Evolutionary conservation across 2,113 vertebrate genomes (phyloP).

Genomic region (Spea multiplicata): DNA sequence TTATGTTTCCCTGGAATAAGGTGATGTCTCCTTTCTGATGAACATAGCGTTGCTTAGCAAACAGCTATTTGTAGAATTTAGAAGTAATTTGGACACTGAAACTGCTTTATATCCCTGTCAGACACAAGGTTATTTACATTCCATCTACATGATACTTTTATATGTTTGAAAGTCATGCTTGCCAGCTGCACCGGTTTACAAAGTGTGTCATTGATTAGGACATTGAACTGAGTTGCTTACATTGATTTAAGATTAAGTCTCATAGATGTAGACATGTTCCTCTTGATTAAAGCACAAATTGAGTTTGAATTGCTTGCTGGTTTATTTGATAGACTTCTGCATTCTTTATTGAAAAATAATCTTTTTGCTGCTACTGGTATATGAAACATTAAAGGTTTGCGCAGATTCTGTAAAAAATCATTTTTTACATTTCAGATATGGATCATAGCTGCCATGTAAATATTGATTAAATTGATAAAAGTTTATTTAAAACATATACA

Average conservation of each 20-base stretch:
- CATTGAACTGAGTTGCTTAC: constrained; percentile 25
- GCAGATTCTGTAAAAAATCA: too few relatives aligned
- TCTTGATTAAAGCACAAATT: constrained; percentile 27
- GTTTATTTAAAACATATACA: too few relatives aligned
- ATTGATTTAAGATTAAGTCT: constrained; percentile 35
- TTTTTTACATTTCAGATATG: too few relatives aligned
- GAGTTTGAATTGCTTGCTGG: constrained; percentile 4
- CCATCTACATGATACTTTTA: constrained; percentile 30
- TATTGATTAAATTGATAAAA: too few relatives aligned
- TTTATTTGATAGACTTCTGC: neutral
- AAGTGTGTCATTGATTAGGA: constrained; percentile 29
- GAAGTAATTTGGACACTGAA: neutral
- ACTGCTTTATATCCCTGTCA: constrained; percentile 38
- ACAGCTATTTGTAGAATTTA: constrained; percentile 22
- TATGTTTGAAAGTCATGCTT: constrained; percentile 12
- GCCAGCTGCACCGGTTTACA: constrained; percentile 12
- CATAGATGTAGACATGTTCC: constrained; percentile 21
- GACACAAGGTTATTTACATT: constrained; percentile 37
- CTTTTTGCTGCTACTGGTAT: too few relatives aligned
- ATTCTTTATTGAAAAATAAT: constrained; percentile 13
- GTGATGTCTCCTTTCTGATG: neutral
- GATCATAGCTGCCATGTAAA: too few relatives aligned
- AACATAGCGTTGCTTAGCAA: constrained; percentile 17
- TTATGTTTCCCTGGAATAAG: too few relatives aligned
- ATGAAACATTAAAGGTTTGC: too few relatives aligned